Evolutionary conservation across 2,888 invertebrate species (phyloP).

Genomic region (Caprella mutica): DNA sequence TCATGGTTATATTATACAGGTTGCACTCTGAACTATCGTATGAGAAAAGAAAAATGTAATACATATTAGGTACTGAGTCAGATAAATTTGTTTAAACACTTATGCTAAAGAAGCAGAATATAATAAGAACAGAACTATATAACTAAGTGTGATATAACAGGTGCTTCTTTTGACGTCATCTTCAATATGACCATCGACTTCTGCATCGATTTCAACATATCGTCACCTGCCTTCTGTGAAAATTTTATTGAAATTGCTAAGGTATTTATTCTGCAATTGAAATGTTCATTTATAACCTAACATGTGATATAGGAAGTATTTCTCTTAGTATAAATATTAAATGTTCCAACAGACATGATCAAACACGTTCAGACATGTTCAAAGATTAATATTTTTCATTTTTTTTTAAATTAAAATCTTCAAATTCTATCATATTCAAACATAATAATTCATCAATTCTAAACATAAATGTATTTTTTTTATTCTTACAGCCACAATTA

Average conservation of each 20-base stretch:
- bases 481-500: background rate
- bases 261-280: constrained; percentile 46
- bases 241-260: constrained; percentile 42
- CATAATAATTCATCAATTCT: background rate
- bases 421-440: background rate
- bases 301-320: background rate
- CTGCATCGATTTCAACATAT: constrained; percentile 74
- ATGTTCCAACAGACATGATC: background rate
- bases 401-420: background rate
- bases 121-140: too few species aligned
- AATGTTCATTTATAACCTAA: background rate
- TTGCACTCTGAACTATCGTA: too few species aligned
- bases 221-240: constrained; percentile 74
- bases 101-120: too few species aligned
- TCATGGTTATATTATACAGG: too few species aligned
- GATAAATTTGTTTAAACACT: too few species aligned
- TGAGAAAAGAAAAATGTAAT: too few species aligned
- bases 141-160: too few species aligned
- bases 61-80: too few species aligned
- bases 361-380: background rate
- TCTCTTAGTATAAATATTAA: constrained; percentile 40
- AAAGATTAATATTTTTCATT: background rate
- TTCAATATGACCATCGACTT: constrained; percentile 71
- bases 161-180: constrained; percentile 71
- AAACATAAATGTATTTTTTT: background rate